These are phyloP conservation scores for Sciaenops ocellatus DNA, from an alignment of 2,797 vertebrate species.

Conservation along the genomic window DNA sequence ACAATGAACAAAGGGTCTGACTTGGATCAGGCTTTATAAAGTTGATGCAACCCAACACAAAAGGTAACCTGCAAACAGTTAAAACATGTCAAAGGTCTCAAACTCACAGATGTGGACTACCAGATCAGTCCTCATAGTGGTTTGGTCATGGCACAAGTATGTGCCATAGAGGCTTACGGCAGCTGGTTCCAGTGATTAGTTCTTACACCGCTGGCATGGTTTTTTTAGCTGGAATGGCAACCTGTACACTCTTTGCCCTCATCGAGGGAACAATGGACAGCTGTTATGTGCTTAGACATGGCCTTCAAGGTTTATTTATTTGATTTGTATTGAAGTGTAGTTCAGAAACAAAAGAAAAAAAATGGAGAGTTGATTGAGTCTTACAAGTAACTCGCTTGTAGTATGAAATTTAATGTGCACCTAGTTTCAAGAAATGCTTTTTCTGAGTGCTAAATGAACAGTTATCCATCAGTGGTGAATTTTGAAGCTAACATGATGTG, in stretches of 20 bases:
- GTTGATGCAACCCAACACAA: not conserved
- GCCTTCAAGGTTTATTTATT: conserved; percentile 9
- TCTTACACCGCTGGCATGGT: conserved; percentile 26
- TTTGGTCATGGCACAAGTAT: conserved; percentile 16
- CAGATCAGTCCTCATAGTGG: not conserved
- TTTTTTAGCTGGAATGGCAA: conserved; percentile 35
- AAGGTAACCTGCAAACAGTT: conserved; percentile 21
- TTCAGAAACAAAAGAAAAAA: not conserved
- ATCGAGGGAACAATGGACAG: conserved; percentile 22
- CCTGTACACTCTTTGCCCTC: conserved; percentile 20
- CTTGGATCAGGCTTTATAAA: conserved; percentile 17
- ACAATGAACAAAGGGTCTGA: conserved; percentile 18
- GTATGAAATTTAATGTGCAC: conserved; percentile 6
- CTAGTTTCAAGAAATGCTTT: not conserved
- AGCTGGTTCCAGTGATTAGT: conserved; percentile 47
- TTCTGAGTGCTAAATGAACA: conserved; percentile 1
- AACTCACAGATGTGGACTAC: not conserved
- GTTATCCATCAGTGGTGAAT: not conserved
- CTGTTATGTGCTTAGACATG: conserved; percentile 5
- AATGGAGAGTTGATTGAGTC: not conserved
- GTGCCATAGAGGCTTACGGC: conserved; percentile 26
- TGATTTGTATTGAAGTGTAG: conserved; percentile 10
- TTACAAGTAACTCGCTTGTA: conserved; percentile 3
- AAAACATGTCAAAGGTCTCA: conserved; percentile 2
- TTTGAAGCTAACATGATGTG: conserved; percentile 6